Conservation (phyloP, 2,113 vertebrate species). For the Pterocles gutturalis region DNA sequence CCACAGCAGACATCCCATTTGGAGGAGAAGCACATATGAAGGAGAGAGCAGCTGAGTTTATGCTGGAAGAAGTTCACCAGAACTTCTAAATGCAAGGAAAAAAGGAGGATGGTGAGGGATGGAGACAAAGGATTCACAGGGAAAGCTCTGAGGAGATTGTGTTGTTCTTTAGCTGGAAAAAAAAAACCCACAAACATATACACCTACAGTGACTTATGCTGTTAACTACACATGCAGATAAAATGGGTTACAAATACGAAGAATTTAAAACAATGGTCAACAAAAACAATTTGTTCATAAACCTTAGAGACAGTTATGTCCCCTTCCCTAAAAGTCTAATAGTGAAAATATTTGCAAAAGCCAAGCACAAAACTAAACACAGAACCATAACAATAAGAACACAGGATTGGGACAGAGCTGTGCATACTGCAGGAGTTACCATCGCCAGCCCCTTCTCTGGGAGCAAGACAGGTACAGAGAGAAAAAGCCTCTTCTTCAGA, state of each 20-base stretch:
- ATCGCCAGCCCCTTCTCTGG: not conserved
- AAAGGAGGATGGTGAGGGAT: not conserved
- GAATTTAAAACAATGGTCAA: not conserved
- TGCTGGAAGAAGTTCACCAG: not conserved
- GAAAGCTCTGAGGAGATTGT: not conserved
- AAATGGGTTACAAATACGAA: not conserved
- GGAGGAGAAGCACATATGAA: not conserved
- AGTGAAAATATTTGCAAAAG: not conserved
- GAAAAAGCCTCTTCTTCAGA: not conserved
- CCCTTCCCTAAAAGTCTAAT: not conserved
- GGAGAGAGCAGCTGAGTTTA: not conserved
- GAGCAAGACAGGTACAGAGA: not conserved
- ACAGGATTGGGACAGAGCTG: accelerated
- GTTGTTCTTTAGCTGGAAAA: not conserved
- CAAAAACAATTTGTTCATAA: not conserved
- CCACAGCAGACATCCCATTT: constrained; percentile 8
- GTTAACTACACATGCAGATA: not conserved
- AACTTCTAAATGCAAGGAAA: not conserved
- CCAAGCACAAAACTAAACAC: not conserved
- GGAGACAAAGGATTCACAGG: not conserved
- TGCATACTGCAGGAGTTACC: not conserved
- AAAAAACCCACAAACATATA: not conserved
- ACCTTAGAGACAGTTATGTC: not conserved
- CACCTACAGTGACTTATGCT: not conserved
- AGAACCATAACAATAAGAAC: not conserved